Evolutionary conservation across 1,140 invertebrate species (phyloP).

Genomic region (Scaptomyza graminum): DNA sequence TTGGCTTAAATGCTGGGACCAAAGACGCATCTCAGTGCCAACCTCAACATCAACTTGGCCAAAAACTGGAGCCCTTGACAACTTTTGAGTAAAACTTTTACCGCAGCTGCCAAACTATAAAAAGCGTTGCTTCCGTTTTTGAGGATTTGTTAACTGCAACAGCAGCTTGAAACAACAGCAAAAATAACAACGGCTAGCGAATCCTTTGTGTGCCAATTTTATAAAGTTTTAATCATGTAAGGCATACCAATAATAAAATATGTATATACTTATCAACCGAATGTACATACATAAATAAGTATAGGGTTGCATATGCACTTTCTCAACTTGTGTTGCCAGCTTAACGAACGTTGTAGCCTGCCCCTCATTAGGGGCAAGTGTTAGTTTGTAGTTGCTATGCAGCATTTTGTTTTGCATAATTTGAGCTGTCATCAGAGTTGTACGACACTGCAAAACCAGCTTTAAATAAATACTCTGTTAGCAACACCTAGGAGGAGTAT

Average conservation of each 20-base stretch:
- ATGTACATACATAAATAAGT: neutral
- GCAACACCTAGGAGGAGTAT: neutral
- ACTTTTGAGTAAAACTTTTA: constrained; percentile 24
- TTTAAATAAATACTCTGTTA: neutral
- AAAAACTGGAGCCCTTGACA: constrained; percentile 44
- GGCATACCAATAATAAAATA: constrained; percentile 43
- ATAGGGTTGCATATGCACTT: neutral
- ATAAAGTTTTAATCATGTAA: constrained; percentile 71
- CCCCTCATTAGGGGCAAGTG: too few species aligned
- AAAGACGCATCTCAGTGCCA: constrained; percentile 12
- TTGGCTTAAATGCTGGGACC: constrained; percentile 61
- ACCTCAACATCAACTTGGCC: constrained; percentile 61
- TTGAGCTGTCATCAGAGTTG: constrained; percentile 1
- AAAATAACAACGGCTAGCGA: constrained; percentile 2
- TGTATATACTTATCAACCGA: constrained; percentile 7
- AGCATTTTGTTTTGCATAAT: constrained; percentile 4
- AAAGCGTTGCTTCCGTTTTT: constrained; percentile 40
- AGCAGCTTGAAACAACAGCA: constrained; percentile 3
- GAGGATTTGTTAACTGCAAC: constrained; percentile 54
- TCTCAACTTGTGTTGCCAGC: neutral
- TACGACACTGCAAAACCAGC: too few species aligned
- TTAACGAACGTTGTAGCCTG: neutral
- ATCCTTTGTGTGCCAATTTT: constrained; percentile 28
- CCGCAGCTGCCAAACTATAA: constrained; percentile 22
- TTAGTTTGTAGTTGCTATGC: constrained; percentile 4